These are phyloP conservation scores for Hemaris fuciformis DNA, from an alignment of 2,888 invertebrate genomes.

Conservation along the genomic window DNA sequence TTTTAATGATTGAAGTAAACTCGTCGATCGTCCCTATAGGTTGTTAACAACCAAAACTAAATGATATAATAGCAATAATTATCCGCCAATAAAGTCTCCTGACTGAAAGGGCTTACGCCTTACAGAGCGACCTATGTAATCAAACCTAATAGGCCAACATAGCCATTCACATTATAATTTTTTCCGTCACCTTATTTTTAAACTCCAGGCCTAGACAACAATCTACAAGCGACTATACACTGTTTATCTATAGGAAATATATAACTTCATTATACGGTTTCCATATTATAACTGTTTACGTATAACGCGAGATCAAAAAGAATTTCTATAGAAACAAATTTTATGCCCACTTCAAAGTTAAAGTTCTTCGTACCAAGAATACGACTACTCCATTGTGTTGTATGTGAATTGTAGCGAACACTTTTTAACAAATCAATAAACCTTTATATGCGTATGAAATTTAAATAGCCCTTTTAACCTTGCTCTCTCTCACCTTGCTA, in stretches of 20 bases:
- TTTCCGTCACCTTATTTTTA: too few relatives aligned
- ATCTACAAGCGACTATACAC: background rate
- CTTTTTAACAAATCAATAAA: background rate
- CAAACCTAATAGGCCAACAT: too few relatives aligned
- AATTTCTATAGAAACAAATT: conserved; percentile 10
- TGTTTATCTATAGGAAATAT: conserved; percentile 13
- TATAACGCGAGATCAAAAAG: conserved; percentile 25
- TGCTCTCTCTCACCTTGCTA: background rate
- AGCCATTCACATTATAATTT: too few relatives aligned
- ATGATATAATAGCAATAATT: too few relatives aligned
- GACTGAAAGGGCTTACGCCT: too few relatives aligned
- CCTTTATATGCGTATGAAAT: background rate
- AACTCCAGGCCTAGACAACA: too few relatives aligned
- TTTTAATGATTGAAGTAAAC: too few relatives aligned
- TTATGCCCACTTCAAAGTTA: conserved; percentile 12
- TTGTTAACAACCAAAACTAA: too few relatives aligned
- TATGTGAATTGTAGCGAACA: background rate
- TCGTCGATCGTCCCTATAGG: too few relatives aligned
- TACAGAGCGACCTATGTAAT: too few relatives aligned
- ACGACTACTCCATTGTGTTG: background rate
- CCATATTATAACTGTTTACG: conserved; percentile 19
- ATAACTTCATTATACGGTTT: conserved; percentile 11
- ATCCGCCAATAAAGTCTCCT: too few relatives aligned
- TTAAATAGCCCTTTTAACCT: background rate
- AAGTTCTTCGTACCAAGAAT: background rate